Conservation (phyloP, 2,888 invertebrate species). For the Mechanitis mazaeus region DNA sequence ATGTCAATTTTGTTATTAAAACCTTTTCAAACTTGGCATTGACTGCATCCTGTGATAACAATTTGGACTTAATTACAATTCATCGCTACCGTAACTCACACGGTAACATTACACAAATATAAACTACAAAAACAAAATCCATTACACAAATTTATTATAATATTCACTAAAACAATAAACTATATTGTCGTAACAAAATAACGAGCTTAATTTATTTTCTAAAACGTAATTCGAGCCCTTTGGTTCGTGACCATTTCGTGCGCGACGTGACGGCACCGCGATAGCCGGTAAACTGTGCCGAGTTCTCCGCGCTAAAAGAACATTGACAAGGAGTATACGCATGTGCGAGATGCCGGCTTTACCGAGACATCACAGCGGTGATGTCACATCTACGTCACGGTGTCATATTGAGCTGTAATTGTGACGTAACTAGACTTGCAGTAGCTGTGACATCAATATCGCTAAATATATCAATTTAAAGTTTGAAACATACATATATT, state of each 20-base stretch:
- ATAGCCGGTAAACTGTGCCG: slow-evolving; percentile 9
- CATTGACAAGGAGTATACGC: slow-evolving; percentile 58
- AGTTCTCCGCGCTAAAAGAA: slow-evolving; percentile 28
- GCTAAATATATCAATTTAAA: not conserved
- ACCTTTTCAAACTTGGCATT: slow-evolving; percentile 49
- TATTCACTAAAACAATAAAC: not conserved
- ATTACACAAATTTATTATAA: not conserved
- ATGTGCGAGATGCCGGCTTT: slow-evolving; percentile 63
- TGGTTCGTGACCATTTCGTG: slow-evolving; percentile 32
- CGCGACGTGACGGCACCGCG: slow-evolving; percentile 41
- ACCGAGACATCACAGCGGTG: slow-evolving; percentile 48
- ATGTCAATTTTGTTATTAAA: slow-evolving; percentile 11
- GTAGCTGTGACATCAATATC: not conserved
- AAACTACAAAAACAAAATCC: not conserved
- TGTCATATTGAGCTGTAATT: slow-evolving; percentile 8
- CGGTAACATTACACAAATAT: slow-evolving; percentile 13
- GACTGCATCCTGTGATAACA: slow-evolving; percentile 45
- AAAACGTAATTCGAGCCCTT: slow-evolving; percentile 18
- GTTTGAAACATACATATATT: too few relatives aligned
- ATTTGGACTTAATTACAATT: slow-evolving; percentile 40
- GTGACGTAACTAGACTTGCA: slow-evolving; percentile 4
- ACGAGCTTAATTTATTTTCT: not conserved
- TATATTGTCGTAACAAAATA: slow-evolving; percentile 10
- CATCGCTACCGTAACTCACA: slow-evolving; percentile 45
- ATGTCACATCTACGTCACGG: slow-evolving; percentile 34